Evolutionary conservation across 2,797 vertebrate species (phyloP).

Genomic region (Amblyopsis hoosieri): DNA sequence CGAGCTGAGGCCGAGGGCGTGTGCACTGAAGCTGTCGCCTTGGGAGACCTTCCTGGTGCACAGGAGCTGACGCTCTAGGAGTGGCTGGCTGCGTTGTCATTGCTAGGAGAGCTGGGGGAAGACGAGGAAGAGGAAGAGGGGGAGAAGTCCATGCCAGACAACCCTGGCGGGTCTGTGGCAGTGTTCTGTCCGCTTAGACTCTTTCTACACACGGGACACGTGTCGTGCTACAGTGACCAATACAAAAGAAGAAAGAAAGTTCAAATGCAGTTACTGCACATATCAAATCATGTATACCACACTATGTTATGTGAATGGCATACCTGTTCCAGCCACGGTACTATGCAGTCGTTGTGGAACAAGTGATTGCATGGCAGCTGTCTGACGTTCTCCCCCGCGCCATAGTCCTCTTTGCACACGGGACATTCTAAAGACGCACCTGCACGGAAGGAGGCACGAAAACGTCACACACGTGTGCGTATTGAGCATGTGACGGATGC

Average conservation of each 20-base stretch:
- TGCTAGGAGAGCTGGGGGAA: conserved; percentile 91
- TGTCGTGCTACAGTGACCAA: conserved; percentile 84
- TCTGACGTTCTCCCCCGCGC: conserved; percentile 86
- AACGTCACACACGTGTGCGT: conserved; percentile 9
- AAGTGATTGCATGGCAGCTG: conserved; percentile 97
- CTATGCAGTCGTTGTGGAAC: conserved; percentile 96
- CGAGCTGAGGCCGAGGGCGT: conserved; percentile 22
- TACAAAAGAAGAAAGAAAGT: too few species aligned
- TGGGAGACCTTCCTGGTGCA: conserved; percentile 36
- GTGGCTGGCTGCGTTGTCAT: conserved; percentile 89
- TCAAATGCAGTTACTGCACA: background rate
- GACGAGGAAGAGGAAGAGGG: conserved; percentile 91
- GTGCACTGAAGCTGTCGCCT: conserved; percentile 16
- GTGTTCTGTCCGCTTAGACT: conserved; percentile 98
- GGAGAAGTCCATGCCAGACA: conserved; percentile 92
- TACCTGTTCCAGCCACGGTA: conserved; percentile 98
- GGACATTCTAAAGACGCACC: conserved; percentile 94
- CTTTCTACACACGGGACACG: conserved; percentile 97
- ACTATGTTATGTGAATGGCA: conserved; percentile 12
- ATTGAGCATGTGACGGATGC: background rate
- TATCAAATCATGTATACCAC: background rate
- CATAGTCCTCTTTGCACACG: conserved; percentile 98
- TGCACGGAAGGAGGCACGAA: conserved; percentile 61
- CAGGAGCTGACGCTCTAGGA: conserved; percentile 79
- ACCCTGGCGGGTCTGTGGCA: conserved; percentile 93